phyloP scores from a whole-genome alignment of 2,797 vertebrate species.

The Aerospiza tachiro region DNA sequence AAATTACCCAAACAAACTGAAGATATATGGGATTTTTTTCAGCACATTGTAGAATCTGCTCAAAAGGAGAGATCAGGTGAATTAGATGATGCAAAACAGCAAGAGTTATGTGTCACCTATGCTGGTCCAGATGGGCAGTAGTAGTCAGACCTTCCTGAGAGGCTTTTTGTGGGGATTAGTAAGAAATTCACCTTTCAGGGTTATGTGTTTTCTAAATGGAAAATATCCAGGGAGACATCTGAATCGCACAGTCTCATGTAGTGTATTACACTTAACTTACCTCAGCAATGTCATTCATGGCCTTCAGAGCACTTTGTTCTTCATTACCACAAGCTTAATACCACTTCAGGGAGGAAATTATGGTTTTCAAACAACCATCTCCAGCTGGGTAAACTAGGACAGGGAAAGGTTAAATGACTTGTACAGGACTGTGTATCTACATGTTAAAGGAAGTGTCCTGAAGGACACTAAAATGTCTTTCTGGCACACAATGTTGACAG shows the following conservation, averaged over 20 bases:
- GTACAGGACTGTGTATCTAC: neutral
- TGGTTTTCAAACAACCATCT: neutral
- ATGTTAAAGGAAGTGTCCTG: neutral
- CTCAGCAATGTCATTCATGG: neutral
- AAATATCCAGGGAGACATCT: neutral
- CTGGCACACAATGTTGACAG: neutral
- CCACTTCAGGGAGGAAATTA: neutral
- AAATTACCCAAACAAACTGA: neutral
- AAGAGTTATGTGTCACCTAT: neutral
- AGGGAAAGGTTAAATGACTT: neutral
- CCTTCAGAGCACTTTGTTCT: neutral
- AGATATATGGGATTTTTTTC: neutral
- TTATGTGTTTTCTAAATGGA: neutral
- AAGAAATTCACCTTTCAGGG: neutral
- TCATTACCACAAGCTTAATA: neutral
- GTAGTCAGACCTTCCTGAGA: neutral
- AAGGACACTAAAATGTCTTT: neutral
- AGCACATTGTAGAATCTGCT: neutral
- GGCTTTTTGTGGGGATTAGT: neutral
- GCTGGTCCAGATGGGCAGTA: neutral
- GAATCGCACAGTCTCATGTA: neutral
- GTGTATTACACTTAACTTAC: neutral
- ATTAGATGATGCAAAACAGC: neutral
- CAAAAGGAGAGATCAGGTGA: neutral
- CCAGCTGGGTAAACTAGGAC: neutral